Percentiles rank a stretch among this genome's conserved stretches.
Conservation (phyloP, 2,113 vertebrate genomes). For the Pogona vitticeps region DNA sequence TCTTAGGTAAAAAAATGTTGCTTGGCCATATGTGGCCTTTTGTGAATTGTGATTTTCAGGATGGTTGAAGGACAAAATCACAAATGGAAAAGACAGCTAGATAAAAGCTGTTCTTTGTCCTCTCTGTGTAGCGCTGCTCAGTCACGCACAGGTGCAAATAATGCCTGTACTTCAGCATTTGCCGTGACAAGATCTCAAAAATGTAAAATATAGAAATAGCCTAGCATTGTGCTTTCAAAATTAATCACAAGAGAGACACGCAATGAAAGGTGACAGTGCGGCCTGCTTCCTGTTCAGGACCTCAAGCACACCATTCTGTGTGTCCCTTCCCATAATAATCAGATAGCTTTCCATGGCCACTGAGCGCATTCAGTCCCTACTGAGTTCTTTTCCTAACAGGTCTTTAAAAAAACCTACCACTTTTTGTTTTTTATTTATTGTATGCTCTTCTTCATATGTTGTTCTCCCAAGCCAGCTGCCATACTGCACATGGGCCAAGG, state of each 20-base stretch:
- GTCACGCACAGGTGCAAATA: not conserved
- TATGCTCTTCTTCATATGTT: too few relatives aligned
- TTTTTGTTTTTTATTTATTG: too few relatives aligned
- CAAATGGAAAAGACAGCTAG: not conserved
- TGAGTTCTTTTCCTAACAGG: too few relatives aligned
- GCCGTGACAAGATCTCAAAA: not conserved
- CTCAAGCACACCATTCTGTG: not conserved
- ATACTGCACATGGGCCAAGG: too few relatives aligned
- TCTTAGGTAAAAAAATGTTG: not conserved
- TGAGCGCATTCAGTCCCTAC: too few relatives aligned
- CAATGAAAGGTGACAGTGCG: not conserved
- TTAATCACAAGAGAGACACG: not conserved
- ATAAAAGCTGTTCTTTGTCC: not conserved
- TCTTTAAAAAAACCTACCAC: too few relatives aligned
- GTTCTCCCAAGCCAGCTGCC: not conserved
- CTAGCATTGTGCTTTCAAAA: not conserved
- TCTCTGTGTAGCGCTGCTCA: not conserved
- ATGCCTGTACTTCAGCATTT: not conserved
- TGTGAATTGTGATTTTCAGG: not conserved
- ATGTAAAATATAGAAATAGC: not conserved
- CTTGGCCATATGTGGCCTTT: not conserved
- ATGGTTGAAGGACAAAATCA: not conserved
- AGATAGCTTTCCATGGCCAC: too few relatives aligned
- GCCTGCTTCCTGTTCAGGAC: not conserved
- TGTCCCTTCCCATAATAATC: not conserved